Base-by-base conservation (phyloP, 2,888 invertebrate genomes). In the Trichogramma evanescens region DNA sequence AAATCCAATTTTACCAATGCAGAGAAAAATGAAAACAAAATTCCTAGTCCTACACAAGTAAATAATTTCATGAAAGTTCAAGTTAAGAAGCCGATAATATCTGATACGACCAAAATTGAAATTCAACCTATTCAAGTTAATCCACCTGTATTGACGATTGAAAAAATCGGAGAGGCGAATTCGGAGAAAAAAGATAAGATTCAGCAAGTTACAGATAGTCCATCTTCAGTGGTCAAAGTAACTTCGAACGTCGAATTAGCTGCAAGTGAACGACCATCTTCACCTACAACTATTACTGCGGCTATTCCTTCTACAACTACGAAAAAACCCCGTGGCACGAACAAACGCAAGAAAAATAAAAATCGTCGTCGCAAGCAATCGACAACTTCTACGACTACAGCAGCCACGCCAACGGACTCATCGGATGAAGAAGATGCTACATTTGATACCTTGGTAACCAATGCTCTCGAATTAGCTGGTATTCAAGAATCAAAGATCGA, bases 321-420 rank as follows among this genome's bases (percentile, higher is more conserved):
- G 1, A 61, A 68, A n/a, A 58, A 40, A 80, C 81, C 66, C 80
- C 81, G 56, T 80, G 81, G 59, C 49, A 79, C 81, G 43, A 80
- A 76, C 4, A 83, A 79, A 63, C 71, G 79, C 60, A 84, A 84
- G 75, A 76, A 76, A 67, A 77, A 75, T 63, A 85, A 84, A 68
- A 80, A 77, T 6, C 82, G 85, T 60, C 81, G 84, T 66, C 82
- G 85, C 3, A 85, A 83, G 68, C 84, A 83, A 0, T 69, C 80
- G 0, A 80, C 79, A 45, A 75, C 70, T 3, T 58, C 64, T n/a
- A 58, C 70, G 5, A 62, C 68, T 4, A 58, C 62, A 9, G n/a
- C 55, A 5, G n/a, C 64, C 9, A 48, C 74, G 26, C 13, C 50
- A 5, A 26, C 56, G 4, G 48, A 7, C 40, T 41, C 58, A 44